Base-by-base conservation (phyloP, 2,888 invertebrate species). In the Zhuqinia jingwanae region DNA sequence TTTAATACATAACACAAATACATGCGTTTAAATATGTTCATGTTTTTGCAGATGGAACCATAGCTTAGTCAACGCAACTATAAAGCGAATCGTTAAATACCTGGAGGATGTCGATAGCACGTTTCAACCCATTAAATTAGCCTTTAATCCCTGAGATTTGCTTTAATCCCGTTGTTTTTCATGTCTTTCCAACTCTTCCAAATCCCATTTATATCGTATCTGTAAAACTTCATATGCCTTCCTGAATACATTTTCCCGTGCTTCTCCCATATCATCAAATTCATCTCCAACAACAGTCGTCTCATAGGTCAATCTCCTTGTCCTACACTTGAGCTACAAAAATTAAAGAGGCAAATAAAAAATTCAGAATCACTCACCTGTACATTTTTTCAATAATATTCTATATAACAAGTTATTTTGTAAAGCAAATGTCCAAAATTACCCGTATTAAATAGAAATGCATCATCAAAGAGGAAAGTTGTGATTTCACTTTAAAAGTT, bases 51-150 rank as follows among this genome's bases (percentile, higher is more conserved):
- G 87, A 2, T 87, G 87, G 87, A 58, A 87, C 20, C 85, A 81
- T 20, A 65, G 53, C 17, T 36, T 87, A 50, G 84, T 84, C 1
- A 85, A 85, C 13, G 84, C 79, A 36, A 77, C 84, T 20, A 20
- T 87, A 42, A 20, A 85, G n/a, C 65, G 80, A 20, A 11, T 88
- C 8, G 82, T 88, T 13, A 53, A 50, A 30, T 88, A 88, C 53
- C 22, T 85, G 0, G 22, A 36, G 45, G 81, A 81, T 42, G 15
- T n/a, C 11, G 45, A 20, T 2, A 36, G 8, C 36, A n/a, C n/a
- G n/a, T n/a, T n/a, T n/a, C n/a, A n/a, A n/a, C n/a, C n/a, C n/a
- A n/a, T 17, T n/a, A 68, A 30, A 36, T 17, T 22, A 20, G 22
- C 60, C 36, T 36, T 36, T 3, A 36, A n/a, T n/a, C n/a, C n/a